phyloP scores from a whole-genome alignment of 2,113 vertebrate genomes.

The Andinoacara biseriatus region DNA sequence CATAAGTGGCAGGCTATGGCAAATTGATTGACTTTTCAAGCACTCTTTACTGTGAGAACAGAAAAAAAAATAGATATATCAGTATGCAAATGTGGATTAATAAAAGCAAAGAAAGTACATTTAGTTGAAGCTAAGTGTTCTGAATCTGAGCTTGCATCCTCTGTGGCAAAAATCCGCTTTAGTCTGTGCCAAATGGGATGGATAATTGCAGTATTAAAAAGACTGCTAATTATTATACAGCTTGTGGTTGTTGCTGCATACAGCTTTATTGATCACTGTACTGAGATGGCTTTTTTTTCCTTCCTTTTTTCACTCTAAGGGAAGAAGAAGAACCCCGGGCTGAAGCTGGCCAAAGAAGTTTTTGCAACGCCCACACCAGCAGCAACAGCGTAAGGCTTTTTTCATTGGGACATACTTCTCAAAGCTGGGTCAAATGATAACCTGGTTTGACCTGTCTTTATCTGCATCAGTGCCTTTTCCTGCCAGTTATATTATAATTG shows the following conservation, averaged over 20 bases:
- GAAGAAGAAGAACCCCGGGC: conserved; percentile 90
- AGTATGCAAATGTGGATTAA: background rate
- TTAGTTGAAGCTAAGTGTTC: background rate
- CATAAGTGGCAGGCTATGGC: background rate
- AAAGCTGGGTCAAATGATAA: background rate
- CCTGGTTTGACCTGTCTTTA: background rate
- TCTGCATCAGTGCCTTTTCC: background rate
- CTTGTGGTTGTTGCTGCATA: background rate
- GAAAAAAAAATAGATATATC: background rate
- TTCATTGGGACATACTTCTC: background rate
- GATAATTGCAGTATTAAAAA: background rate
- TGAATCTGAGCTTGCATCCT: background rate
- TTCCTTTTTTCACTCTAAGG: conserved; percentile 37
- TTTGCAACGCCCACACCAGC: conserved; percentile 88
- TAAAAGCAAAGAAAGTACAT: background rate
- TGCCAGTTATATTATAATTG: background rate
- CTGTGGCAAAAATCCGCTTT: background rate
- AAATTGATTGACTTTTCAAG: conserved; percentile 31
- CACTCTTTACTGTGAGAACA: background rate
- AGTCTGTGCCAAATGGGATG: background rate
- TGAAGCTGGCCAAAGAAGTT: conserved; percentile 92
- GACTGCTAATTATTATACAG: background rate
- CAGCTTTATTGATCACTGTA: background rate
- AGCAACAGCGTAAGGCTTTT: conserved; percentile 87
- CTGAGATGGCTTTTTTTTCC: background rate